Evolutionary conservation across 2,888 invertebrate species (phyloP).

Genomic region (Xestia xanthographa): DNA sequence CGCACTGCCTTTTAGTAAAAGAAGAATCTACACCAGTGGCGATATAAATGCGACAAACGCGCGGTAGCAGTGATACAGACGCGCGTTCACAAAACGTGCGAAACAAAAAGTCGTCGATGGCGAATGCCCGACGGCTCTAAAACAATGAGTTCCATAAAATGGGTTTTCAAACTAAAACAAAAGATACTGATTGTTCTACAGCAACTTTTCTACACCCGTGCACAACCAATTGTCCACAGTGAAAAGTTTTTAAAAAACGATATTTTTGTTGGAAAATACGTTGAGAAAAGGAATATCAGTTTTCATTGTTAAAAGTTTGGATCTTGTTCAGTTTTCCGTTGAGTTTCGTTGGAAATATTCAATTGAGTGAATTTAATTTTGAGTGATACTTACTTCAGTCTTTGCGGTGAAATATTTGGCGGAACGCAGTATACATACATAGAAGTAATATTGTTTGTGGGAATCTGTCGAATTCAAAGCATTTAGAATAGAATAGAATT

Average conservation of each 20-base stretch:
- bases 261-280: constrained; percentile 31
- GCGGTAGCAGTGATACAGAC: too few relatives aligned
- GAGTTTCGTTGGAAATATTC: constrained; percentile 11
- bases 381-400: constrained; percentile 1
- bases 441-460: not conserved
- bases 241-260: constrained; percentile 41
- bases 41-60: too few relatives aligned
- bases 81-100: too few relatives aligned
- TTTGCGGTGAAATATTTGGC: constrained; percentile 15
- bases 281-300: constrained; percentile 44
- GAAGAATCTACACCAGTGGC: too few relatives aligned
- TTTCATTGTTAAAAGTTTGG: constrained; percentile 50
- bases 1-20: too few relatives aligned
- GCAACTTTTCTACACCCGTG: constrained; percentile 11
- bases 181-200: not conserved
- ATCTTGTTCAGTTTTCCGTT: constrained; percentile 22
- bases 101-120: not conserved
- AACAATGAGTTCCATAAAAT: constrained; percentile 2
- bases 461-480: not conserved
- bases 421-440: not conserved
- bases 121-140: not conserved
- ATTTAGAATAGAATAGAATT: too few relatives aligned
- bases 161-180: constrained; percentile 31
- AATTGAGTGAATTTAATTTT: constrained; percentile 41
- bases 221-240: constrained; percentile 36